Conservation (phyloP, 2,888 invertebrate genomes). For the Sphaerophoria rueppellii region DNA sequence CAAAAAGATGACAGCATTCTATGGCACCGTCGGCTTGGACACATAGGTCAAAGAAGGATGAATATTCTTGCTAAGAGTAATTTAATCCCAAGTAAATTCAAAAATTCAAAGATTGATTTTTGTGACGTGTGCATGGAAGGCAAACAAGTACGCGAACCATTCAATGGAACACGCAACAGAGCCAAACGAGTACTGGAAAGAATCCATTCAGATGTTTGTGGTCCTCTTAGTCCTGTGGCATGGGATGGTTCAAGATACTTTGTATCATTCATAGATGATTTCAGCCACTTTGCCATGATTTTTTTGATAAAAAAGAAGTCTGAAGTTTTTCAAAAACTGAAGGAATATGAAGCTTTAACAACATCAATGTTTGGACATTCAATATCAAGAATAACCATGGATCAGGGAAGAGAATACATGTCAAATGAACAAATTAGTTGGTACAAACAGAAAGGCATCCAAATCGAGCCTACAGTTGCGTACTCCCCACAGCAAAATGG, state of each 20-base stretch:
- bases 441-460: background rate
- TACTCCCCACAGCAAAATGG: background rate
- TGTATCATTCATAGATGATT: background rate
- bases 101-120: background rate
- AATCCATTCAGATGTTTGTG: conserved; percentile 61
- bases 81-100: background rate
- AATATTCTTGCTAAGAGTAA: background rate
- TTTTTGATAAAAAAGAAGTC: background rate
- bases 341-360: background rate
- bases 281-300: background rate
- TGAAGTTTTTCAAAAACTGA: background rate
- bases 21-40: background rate
- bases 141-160: conserved; percentile 44
- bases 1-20: background rate
- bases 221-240: conserved; percentile 35
- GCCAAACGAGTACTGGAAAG: conserved; percentile 24
- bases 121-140: conserved; percentile 10
- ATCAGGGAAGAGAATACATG: background rate
- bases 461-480: background rate
- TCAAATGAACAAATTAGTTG: background rate
- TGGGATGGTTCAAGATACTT: conserved; percentile 13
- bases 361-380: background rate
- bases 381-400: no score
- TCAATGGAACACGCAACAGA: conserved; percentile 24
- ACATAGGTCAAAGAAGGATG: background rate